Evolutionary conservation across 2,888 invertebrate species (phyloP).

Genomic region (Andrena chrysosceles): DNA sequence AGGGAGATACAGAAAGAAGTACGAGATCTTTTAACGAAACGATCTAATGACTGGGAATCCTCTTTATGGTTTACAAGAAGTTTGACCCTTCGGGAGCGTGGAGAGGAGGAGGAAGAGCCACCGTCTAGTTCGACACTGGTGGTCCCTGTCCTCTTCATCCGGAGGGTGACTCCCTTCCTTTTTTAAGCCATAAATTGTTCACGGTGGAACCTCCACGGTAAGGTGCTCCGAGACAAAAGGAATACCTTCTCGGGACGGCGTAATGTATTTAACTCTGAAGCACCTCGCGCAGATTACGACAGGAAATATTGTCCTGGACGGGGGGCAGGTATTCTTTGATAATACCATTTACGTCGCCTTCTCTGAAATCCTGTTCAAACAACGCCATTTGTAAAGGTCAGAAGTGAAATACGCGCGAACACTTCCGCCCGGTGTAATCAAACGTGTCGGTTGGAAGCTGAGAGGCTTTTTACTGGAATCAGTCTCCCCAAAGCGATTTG

Average conservation of each 20-base stretch:
- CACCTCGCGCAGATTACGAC: constrained; percentile 79
- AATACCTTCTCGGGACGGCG: constrained; percentile 76
- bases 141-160: constrained; percentile 58
- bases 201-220: constrained; percentile 75
- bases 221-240: constrained; percentile 82
- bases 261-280: constrained; percentile 83
- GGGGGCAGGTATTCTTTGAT: constrained; percentile 52
- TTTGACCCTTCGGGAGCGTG: constrained; percentile 77
- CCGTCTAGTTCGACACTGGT: constrained; percentile 69
- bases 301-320: constrained; percentile 73
- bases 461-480: neutral
- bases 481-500: neutral
- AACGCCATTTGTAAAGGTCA: constrained; percentile 31
- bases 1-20: constrained; percentile 68
- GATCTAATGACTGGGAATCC: constrained; percentile 82
- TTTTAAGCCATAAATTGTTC: constrained; percentile 82
- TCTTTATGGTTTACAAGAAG: constrained; percentile 84
- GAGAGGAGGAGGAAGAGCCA: constrained; percentile 45
- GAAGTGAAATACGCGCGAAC: constrained; percentile 17
- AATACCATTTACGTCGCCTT: constrained; percentile 47
- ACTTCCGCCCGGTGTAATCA: constrained; percentile 2
- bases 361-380: constrained; percentile 46
- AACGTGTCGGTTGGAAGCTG: neutral
- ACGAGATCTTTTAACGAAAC: constrained; percentile 74
- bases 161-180: constrained; percentile 69